Conservation (phyloP, 2,797 vertebrate species). For the Manis javanica region DNA sequence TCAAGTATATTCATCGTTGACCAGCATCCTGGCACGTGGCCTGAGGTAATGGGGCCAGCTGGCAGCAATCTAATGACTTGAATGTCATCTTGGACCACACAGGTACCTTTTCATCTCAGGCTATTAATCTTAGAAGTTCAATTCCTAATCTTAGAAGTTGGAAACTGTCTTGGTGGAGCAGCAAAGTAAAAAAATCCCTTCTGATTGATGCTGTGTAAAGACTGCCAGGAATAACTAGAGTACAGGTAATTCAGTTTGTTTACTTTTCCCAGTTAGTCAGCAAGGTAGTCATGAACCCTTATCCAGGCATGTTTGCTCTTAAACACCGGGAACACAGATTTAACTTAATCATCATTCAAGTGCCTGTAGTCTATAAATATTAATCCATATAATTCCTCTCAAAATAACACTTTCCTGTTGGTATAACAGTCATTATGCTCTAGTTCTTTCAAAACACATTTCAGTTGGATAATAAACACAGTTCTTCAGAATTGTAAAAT, state of each 20-base stretch:
- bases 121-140: conserved; percentile 40
- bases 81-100: conserved; percentile 29
- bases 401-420: background rate
- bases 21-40: background rate
- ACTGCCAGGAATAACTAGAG: background rate
- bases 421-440: background rate
- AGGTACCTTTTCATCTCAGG: conserved; percentile 9
- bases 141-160: conserved; percentile 37
- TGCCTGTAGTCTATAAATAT: background rate
- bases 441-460: background rate
- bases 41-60: background rate
- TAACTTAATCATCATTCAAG: background rate
- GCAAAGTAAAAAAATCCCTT: conserved; percentile 42
- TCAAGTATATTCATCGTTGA: background rate
- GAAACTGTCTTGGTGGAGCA: conserved; percentile 23
- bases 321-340: background rate
- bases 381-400: background rate
- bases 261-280: background rate
- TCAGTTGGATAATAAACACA: background rate
- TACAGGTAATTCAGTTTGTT: background rate
- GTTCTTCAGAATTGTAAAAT: background rate
- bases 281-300: background rate
- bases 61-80: background rate
- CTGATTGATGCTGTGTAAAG: background rate
- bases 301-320: background rate